Conservation (phyloP, 2,113 vertebrate genomes). For the Grus americana region DNA sequence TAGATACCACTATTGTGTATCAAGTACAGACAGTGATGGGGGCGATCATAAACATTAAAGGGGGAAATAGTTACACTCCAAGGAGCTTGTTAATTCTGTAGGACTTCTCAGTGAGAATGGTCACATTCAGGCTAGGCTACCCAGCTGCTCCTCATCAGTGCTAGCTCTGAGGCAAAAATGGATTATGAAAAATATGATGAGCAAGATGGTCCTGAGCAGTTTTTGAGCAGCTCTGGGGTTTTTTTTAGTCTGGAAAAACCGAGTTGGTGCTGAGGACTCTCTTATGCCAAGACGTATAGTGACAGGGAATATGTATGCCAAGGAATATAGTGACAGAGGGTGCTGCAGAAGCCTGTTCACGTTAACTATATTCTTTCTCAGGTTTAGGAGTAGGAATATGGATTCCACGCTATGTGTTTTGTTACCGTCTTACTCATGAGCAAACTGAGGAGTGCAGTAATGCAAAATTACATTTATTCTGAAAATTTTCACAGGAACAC, state of each 20-base stretch:
- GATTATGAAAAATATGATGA: neutral
- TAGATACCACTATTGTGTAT: neutral
- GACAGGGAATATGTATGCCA: neutral
- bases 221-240: neutral
- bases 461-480: neutral
- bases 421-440: neutral
- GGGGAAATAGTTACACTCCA: accelerated
- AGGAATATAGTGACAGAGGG: neutral
- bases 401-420: neutral
- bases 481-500: neutral
- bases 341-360: neutral
- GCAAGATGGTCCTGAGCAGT: neutral
- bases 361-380: neutral
- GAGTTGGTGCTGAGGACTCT: neutral
- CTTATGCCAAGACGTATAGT: neutral
- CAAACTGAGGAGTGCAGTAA: neutral
- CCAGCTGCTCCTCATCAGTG: neutral
- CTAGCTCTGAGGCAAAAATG: neutral
- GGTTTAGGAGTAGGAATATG: neutral
- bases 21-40: neutral
- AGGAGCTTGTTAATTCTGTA: neutral
- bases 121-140: neutral
- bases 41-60: neutral
- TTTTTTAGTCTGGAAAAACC: neutral
- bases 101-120: neutral